Evolutionary conservation across 2,113 vertebrate genomes (phyloP).

Genomic region (Cebidichthys violaceus): DNA sequence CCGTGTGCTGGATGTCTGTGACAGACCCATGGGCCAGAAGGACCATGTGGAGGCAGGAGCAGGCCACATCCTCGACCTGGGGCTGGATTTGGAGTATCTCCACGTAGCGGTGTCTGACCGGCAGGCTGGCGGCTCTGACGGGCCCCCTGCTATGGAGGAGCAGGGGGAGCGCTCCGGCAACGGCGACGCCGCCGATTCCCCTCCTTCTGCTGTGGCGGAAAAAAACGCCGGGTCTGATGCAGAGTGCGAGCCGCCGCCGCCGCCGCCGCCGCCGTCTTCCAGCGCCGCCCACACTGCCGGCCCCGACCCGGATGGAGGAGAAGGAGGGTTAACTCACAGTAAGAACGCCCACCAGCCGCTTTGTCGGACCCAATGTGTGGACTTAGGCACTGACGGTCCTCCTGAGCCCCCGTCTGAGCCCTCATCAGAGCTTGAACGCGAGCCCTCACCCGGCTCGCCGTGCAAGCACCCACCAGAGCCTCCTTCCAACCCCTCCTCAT

Average conservation of each 20-base stretch:
- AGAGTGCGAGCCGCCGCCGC: slow-evolving; percentile 83
- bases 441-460: slow-evolving; percentile 19
- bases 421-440: slow-evolving; percentile 5
- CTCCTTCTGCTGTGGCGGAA: slow-evolving; percentile 83
- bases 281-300: not conserved
- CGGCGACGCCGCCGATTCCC: slow-evolving; percentile 72
- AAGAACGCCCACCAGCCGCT: slow-evolving; percentile 88
- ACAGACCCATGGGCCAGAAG: slow-evolving; percentile 98
- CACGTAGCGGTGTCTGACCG: slow-evolving; percentile 89
- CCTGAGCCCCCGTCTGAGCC: slow-evolving; percentile 84
- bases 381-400: slow-evolving; percentile 87
- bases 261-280: slow-evolving; percentile 50
- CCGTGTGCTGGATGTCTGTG: slow-evolving; percentile 88
- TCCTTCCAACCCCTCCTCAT: not conserved
- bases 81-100: slow-evolving; percentile 87
- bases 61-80: slow-evolving; percentile 84
- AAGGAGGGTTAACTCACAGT: slow-evolving; percentile 76
- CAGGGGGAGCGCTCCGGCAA: slow-evolving; percentile 82
- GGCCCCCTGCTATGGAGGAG: slow-evolving; percentile 88
- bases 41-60: slow-evolving; percentile 90
- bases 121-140: slow-evolving; percentile 87
- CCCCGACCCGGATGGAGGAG: slow-evolving; percentile 57
- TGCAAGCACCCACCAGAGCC: slow-evolving; percentile 1
- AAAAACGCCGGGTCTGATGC: slow-evolving; percentile 86
- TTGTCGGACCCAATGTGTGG: slow-evolving; percentile 90